Base-by-base conservation (phyloP, 2,797 vertebrate genomes). In the Oreochromis grahami region DNA sequence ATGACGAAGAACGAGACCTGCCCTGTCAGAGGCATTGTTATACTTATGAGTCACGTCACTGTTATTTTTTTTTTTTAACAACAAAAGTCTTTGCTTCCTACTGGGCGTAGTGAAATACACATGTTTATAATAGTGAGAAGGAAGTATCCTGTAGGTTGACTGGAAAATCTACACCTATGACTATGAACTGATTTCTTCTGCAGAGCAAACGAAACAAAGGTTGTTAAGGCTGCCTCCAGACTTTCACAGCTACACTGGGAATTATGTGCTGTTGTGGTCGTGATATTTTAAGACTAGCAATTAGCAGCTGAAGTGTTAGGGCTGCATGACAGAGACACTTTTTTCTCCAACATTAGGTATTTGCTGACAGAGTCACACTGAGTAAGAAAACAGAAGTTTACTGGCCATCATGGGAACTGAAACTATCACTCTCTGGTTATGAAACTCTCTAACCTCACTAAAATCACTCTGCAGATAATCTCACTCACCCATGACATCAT, bases 401-500 rank as follows among this genome's bases (percentile, higher is more conserved):
- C 36, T 80, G 78, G 60, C 81, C 6, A 2, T 55, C 76, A 19
- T 7, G 21, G 84, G 86, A 92, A 92, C 45, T 83, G 87, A 93
- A 93, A 92, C 74, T 60, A 53, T 56, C 36, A 41, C 76, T 55
- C 32, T 68, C 63, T 32, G 60, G 60, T 78, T 56, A 63, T 17
- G 83, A 80, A 83, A 78, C 81, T 79, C 60, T 53, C 7, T 72
- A 76, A 85, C 36, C 78, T 14, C 32, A 13, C 24, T 51, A 48
- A 72, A 72, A 48, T 81, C 34, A 21, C 26, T 55, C 15, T 4
- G 70, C 43, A 74, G 17, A 50, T 74, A 32, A 17, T 12, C 77
- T 19, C 56, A 77, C 97, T 97, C 89, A 99, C 98, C 98, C 11
- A 99, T 98, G 93, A 98, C 98, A 45, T 99, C 98, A 56, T 99